These are phyloP conservation scores for Scaptodrosophila lebanonensis DNA, from an alignment of 1,140 invertebrate species.

Conservation along the genomic window DNA sequence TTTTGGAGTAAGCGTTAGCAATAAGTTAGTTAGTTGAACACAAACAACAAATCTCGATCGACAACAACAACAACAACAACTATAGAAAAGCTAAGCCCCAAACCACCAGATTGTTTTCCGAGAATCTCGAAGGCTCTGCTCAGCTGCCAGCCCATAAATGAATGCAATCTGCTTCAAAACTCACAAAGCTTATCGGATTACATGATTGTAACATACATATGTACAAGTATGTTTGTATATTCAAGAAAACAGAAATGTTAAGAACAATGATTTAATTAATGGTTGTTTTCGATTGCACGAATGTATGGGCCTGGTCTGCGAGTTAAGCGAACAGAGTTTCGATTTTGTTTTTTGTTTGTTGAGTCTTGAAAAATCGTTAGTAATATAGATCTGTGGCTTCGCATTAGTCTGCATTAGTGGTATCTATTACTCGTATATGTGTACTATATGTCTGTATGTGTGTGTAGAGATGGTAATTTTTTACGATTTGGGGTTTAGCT, in stretches of 20 bases:
- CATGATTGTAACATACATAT: too few species aligned
- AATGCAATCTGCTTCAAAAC: too few species aligned
- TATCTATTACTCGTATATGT: conserved; percentile 23
- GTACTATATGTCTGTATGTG: conserved; percentile 30
- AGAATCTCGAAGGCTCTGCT: too few species aligned
- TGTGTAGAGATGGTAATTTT: conserved; percentile 57
- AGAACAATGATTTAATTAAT: too few species aligned
- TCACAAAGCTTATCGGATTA: too few species aligned
- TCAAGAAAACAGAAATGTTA: too few species aligned
- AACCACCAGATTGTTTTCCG: conserved; percentile 76
- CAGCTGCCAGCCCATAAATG: too few species aligned
- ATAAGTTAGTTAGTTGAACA: conserved; percentile 71
- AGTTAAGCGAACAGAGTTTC: too few species aligned
- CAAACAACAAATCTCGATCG: conserved; percentile 39
- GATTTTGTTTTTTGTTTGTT: conserved; percentile 11
- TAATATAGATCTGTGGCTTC: conserved; percentile 50
- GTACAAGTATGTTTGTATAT: too few species aligned
- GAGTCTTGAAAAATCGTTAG: conserved; percentile 53
- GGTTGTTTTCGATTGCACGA: too few species aligned
- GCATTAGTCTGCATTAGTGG: conserved; percentile 60
- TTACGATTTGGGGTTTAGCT: conserved; percentile 77
- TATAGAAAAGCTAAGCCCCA: conserved; percentile 74
- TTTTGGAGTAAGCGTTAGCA: conserved; percentile 33
- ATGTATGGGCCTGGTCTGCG: too few species aligned
- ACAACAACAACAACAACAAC: conserved; percentile 35